A percentile compares a stretch with the other conserved stretches of the same genome.
phyloP scores from a whole-genome alignment of 2,113 vertebrate genomes.

The Galeopterus variegatus region DNA sequence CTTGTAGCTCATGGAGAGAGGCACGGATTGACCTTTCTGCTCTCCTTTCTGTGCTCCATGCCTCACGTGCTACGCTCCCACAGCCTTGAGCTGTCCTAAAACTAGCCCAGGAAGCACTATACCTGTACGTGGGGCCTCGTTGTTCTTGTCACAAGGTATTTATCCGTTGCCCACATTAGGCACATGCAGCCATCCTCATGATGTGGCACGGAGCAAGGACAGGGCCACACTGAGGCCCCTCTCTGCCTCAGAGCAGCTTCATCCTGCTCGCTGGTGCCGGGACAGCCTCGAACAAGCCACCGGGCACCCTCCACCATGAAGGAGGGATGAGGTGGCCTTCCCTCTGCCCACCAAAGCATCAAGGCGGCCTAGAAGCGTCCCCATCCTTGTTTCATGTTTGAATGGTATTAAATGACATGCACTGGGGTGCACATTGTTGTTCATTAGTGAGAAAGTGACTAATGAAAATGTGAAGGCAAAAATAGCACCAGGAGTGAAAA shows the following conservation, averaged over 20 bases:
- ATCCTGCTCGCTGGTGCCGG: not conserved
- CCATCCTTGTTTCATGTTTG: not conserved
- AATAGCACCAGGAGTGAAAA: not conserved
- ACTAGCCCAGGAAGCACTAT: not conserved
- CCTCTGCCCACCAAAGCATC: not conserved
- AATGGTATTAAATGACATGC: not conserved
- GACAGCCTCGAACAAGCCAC: not conserved
- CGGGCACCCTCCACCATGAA: not conserved
- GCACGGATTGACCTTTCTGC: not conserved
- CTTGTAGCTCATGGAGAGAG: no score
- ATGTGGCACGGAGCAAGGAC: rapidly evolving
- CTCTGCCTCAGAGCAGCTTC: rapidly evolving
- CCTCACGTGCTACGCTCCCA: not conserved
- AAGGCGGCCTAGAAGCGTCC: not conserved
- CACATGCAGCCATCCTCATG: rapidly evolving
- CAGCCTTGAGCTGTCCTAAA: not conserved
- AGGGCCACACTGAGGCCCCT: not conserved
- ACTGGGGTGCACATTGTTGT: not conserved
- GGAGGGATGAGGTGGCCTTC: not conserved
- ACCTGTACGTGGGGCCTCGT: not conserved
- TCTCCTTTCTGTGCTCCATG: no score
- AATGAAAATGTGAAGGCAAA: not conserved
- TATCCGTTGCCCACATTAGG: not conserved
- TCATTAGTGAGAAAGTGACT: not conserved
- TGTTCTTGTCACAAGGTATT: not conserved